A percentile compares a stretch with the other conserved stretches of the same genome.
Evolutionary conservation across 2,888 invertebrate species (phyloP).

Genomic region (Stenoptilia bipunctidactyla): DNA sequence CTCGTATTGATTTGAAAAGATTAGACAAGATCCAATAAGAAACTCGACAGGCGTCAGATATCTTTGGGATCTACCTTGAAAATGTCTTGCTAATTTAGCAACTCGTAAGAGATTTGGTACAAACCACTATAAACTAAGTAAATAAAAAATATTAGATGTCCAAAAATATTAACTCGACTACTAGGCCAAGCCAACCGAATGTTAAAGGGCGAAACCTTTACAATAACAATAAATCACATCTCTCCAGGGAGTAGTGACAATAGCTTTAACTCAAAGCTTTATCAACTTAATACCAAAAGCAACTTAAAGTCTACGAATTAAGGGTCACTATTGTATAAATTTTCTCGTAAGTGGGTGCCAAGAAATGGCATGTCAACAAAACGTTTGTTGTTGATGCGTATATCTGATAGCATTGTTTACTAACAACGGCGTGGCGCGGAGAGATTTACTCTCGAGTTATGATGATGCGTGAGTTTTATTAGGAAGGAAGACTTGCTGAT

Average conservation of each 20-base stretch:
- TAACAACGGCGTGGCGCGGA: not conserved
- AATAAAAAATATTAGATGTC: no score
- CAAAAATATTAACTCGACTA: not conserved
- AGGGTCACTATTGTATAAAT: not conserved
- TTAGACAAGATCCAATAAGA: no score
- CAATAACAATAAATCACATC: not conserved
- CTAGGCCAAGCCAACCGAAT: not conserved
- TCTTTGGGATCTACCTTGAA: no score
- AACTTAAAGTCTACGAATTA: not conserved
- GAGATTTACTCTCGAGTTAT: no score
- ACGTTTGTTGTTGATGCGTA: constrained; percentile 2
- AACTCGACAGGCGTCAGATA: no score
- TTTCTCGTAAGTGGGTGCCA: constrained; percentile 2
- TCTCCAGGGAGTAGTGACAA: not conserved
- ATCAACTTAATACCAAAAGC: not conserved
- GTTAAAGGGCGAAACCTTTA: not conserved
- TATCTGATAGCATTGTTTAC: constrained; percentile 3
- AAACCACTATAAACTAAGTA: no score
- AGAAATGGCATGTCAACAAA: constrained; percentile 4
- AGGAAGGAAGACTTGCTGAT: no score
- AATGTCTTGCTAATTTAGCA: no score
- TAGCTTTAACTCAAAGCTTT: not conserved
- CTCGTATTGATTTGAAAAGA: no score
- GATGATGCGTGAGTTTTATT: no score
- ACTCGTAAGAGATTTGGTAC: no score